phyloP scores from a whole-genome alignment of 30 jellyfish, hydroid and myxozoan genomes.

The Morbakka virulenta region DNA sequence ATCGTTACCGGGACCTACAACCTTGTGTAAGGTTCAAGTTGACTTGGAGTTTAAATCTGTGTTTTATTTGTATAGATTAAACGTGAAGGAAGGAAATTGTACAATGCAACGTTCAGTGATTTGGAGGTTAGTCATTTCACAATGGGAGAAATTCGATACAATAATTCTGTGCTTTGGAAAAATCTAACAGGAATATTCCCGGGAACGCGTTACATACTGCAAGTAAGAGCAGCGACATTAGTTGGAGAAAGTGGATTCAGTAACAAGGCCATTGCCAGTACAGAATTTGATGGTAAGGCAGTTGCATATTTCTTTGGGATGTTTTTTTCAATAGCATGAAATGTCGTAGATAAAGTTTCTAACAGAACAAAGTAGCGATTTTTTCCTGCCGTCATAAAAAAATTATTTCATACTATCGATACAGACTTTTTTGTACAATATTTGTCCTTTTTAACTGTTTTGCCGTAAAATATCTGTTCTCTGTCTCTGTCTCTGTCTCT shows the following conservation, averaged over 20 bases:
- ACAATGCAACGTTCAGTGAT: conserved; percentile 21
- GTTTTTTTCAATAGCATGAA: too few species aligned
- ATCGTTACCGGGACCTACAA: too few species aligned
- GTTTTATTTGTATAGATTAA: conserved; percentile 8
- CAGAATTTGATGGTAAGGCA: conserved; percentile 32
- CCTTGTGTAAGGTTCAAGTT: not conserved
- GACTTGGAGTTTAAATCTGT: not conserved
- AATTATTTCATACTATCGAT: too few species aligned
- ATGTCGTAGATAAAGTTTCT: too few species aligned
- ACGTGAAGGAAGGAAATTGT: conserved; percentile 37
- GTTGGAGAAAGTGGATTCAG: conserved; percentile 47
- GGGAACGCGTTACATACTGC: conserved; percentile 25
- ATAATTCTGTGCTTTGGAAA: not conserved
- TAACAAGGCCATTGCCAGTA: not conserved
- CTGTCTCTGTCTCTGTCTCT: too few species aligned
- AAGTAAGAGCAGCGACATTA: conserved; percentile 47
- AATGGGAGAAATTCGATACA: not conserved
- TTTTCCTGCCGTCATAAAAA: too few species aligned
- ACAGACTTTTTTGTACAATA: too few species aligned
- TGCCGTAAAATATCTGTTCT: too few species aligned
- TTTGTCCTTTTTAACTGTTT: too few species aligned
- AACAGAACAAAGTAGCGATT: too few species aligned
- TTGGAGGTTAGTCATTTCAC: not conserved
- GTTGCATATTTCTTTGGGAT: too few species aligned
- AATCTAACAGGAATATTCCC: conserved; percentile 16